Evolutionary conservation across 2,797 vertebrate genomes (phyloP), one percentile per base, ranked within the genome.

Genomic region (Schizopygopsis pylzovi): DNA sequence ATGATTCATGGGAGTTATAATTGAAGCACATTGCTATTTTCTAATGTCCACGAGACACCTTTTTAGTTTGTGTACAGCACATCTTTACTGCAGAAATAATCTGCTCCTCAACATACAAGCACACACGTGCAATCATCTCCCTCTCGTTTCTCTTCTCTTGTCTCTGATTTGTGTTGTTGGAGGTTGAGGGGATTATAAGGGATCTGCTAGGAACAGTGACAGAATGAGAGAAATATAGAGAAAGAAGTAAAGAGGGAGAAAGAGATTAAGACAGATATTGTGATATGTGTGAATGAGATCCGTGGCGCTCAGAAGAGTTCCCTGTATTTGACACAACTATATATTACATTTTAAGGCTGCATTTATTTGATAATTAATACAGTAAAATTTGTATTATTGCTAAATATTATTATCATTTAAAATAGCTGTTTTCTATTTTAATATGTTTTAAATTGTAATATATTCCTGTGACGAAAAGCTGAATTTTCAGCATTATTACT

Each of bases 151-250:
- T 67, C 45, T 75, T 72, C 33, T n/a, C 47, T 16, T 52, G 41
- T 65, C 39, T 75, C 47, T 87, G 85, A 85, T 89, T 85, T 82
- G 86, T 82, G 84, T 83, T 86, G 81, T 81, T 80, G 75, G 79
- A 87, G 83, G 84, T 68, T 84, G 52, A 88, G 82, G 71, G 92
- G 92, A 93, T 94, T 93, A 91, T 68, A 79, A 22, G 63, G 81
- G 88, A 83, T 86, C 47, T 78, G 70, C 63, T 85, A 81, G 54
- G 87, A 89, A 81, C 87, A 88, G 90, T 87, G 83, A 88, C 87
- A 67, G 70, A 63, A 61, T 89, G 89, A 92, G 84, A 83, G 86
- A 90, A 90, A 81, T 3, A 56, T 87, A 92, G 85, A 85, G 87
- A 90, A 89, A 85, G 92, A 93, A 89, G 92, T n/a, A 3, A 86